These are phyloP conservation scores for Lordiphosa clarofinis DNA, from an alignment of 1,140 invertebrate genomes.

Conservation along the genomic window DNA sequence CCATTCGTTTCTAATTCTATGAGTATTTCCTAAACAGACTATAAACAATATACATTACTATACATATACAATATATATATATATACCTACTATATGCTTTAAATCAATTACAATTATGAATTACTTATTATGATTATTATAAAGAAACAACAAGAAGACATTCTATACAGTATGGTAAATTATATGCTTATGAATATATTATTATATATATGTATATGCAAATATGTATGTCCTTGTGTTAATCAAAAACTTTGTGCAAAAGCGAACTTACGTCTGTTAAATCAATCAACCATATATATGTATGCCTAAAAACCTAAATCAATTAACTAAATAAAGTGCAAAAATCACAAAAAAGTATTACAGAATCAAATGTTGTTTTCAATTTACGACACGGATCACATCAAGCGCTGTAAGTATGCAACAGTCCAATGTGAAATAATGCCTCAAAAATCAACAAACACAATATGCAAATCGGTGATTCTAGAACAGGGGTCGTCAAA, in stretches of 20 bases:
- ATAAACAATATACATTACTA: slow-evolving; percentile 35
- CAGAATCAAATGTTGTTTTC: slow-evolving; percentile 12
- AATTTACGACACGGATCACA: background rate
- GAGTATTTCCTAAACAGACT: slow-evolving; percentile 76
- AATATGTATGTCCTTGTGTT: slow-evolving; percentile 44
- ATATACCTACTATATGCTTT: slow-evolving; percentile 60
- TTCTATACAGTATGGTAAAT: slow-evolving; percentile 71
- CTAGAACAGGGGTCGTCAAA: too few species aligned
- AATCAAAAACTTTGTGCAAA: slow-evolving; percentile 39
- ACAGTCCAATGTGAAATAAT: too few species aligned
- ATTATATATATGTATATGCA: slow-evolving; percentile 15
- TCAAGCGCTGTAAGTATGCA: background rate
- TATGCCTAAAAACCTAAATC: slow-evolving; percentile 50
- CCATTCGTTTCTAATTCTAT: slow-evolving; percentile 60
- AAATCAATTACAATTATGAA: slow-evolving; percentile 67
- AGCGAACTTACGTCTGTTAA: slow-evolving; percentile 42
- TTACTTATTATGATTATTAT: slow-evolving; percentile 47
- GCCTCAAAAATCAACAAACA: too few species aligned
- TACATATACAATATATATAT: slow-evolving; percentile 19
- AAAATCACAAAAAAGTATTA: slow-evolving; percentile 46
- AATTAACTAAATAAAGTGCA: slow-evolving; percentile 74
- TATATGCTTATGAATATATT: slow-evolving; percentile 67
- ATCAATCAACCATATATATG: slow-evolving; percentile 34
- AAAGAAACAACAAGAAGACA: slow-evolving; percentile 64
- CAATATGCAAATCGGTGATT: too few species aligned